Evolutionary conservation across 2,113 vertebrate species (phyloP).

Genomic region (Podarcis cretensis): DNA sequence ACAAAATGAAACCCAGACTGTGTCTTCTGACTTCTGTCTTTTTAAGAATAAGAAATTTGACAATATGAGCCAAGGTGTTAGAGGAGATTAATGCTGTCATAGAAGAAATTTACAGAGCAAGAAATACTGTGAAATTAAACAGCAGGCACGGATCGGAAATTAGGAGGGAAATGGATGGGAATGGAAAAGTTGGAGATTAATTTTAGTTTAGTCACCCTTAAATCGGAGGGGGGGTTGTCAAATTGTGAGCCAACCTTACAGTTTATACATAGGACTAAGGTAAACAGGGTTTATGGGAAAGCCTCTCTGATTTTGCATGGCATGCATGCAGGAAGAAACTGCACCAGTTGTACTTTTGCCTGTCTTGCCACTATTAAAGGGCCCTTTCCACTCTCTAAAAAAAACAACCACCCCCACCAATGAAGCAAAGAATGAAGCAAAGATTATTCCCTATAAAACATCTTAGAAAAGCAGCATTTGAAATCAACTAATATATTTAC

Average conservation of each 20-base stretch:
- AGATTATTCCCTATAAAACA: background rate
- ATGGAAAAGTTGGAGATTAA: background rate
- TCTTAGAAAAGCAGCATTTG: too few species aligned
- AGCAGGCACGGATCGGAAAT: background rate
- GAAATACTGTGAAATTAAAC: background rate
- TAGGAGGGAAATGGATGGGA: background rate
- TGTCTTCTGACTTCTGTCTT: background rate
- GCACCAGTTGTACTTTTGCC: background rate
- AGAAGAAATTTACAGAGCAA: conserved; percentile 20
- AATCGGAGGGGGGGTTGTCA: conserved; percentile 7
- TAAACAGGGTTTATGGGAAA: background rate
- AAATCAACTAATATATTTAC: too few species aligned
- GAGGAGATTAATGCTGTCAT: background rate
- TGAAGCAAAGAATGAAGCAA: background rate
- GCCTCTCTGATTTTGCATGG: background rate
- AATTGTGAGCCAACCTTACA: background rate
- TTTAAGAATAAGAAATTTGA: conserved; percentile 17
- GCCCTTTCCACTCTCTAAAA: too few species aligned
- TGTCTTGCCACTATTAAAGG: background rate
- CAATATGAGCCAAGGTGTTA: conserved; percentile 12
- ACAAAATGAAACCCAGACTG: background rate
- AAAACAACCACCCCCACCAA: background rate
- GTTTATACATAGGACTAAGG: background rate
- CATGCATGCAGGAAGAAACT: background rate
- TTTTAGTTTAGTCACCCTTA: background rate